A percentile compares a stretch with the other conserved stretches of the same genome.
phyloP scores from a whole-genome alignment of 1,140 invertebrate genomes.

The Drosophila malerkotliana region DNA sequence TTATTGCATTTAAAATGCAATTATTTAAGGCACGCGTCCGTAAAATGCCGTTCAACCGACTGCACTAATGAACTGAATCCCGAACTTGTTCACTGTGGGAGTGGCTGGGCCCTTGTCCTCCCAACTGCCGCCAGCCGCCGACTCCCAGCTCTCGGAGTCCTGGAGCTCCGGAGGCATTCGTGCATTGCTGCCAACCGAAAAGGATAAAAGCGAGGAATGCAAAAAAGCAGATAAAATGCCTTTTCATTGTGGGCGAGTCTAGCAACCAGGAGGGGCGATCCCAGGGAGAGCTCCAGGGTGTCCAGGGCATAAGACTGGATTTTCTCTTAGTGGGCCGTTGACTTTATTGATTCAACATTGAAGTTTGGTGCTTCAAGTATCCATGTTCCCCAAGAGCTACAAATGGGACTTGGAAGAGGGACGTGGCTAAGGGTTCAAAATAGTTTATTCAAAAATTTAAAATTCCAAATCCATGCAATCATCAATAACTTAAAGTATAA shows the following conservation, averaged over 20 bases:
- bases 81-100: constrained; percentile 24
- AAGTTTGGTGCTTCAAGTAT: constrained; percentile 30
- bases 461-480: no score
- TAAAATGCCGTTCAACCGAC: constrained; percentile 77
- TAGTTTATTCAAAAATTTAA: background rate
- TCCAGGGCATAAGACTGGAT: background rate
- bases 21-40: constrained; percentile 80
- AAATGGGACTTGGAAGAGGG: constrained; percentile 18
- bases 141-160: constrained; percentile 14
- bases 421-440: constrained; percentile 12
- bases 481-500: background rate
- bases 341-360: constrained; percentile 63
- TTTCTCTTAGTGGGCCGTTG: constrained; percentile 36
- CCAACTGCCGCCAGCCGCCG: background rate
- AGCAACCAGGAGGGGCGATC: background rate
- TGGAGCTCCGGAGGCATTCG: constrained; percentile 52
- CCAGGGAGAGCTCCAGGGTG: background rate
- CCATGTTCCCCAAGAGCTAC: constrained; percentile 9
- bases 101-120: background rate
- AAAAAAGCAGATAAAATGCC: constrained; percentile 49
- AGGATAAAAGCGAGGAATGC: constrained; percentile 22
- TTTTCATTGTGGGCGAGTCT: constrained; percentile 42
- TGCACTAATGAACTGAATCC: constrained; percentile 77
- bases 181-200: constrained; percentile 53
- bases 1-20: constrained; percentile 80